A percentile compares a stretch with the other conserved stretches of the same genome.
phyloP scores from a whole-genome alignment of 1,140 invertebrate species.

The Tribolium madens region DNA sequence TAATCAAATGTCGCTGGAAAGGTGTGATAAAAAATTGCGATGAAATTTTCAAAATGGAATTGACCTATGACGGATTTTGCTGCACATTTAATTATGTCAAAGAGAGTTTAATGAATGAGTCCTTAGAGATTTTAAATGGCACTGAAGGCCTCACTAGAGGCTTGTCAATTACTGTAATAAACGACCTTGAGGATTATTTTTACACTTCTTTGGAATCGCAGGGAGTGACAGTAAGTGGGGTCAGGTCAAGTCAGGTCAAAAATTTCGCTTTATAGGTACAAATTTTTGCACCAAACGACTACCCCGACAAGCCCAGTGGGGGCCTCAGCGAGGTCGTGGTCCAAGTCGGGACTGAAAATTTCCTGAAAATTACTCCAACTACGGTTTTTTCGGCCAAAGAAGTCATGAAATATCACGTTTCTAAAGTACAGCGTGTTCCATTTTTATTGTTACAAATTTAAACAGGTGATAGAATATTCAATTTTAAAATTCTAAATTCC shows the following conservation, averaged over 20 bases:
- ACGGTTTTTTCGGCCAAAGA: background rate
- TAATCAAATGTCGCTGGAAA: background rate
- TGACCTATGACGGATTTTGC: slow-evolving; percentile 24
- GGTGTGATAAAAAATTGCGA: background rate
- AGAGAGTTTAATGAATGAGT: background rate
- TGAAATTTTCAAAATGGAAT: background rate
- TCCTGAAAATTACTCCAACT: background rate
- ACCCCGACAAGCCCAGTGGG: background rate
- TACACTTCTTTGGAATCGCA: background rate
- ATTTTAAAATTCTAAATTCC: no score
- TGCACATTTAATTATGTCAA: slow-evolving; percentile 12
- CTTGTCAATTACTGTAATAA: background rate
- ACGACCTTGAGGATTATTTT: background rate
- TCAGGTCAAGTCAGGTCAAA: background rate
- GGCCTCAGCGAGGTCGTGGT: background rate
- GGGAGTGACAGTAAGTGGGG: background rate
- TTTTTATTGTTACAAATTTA: no score
- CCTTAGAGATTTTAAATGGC: background rate
- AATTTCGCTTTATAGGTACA: background rate
- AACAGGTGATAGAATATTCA: no score
- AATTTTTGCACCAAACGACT: slow-evolving; percentile 1
- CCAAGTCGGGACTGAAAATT: background rate
- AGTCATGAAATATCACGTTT: background rate
- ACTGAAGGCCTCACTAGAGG: background rate
- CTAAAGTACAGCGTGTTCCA: background rate